Evolutionary conservation across 2,888 invertebrate genomes (phyloP).

Genomic region (Esperia sulphurella): DNA sequence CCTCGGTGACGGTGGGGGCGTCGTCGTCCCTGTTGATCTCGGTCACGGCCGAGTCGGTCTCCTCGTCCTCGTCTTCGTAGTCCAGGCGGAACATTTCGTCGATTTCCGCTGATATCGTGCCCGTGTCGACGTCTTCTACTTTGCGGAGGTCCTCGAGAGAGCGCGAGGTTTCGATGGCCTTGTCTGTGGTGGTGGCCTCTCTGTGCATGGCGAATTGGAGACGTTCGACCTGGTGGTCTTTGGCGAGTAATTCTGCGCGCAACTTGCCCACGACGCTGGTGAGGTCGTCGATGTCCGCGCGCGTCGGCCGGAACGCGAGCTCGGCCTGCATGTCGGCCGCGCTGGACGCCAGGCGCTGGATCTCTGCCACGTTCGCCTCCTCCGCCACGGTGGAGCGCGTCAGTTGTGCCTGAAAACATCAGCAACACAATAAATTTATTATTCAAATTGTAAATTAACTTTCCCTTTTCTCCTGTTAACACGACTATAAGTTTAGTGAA

Average conservation of each 20-base stretch:
- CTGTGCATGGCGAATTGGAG: slow-evolving; percentile 25
- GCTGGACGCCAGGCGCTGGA: slow-evolving; percentile 71
- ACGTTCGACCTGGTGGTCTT: slow-evolving; percentile 33
- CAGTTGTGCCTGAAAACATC: slow-evolving; percentile 50
- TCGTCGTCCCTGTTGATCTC: slow-evolving; percentile 45
- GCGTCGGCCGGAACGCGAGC: slow-evolving; percentile 79
- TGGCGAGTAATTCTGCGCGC: slow-evolving; percentile 43
- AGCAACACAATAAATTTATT: background rate
- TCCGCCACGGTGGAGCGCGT: slow-evolving; percentile 70
- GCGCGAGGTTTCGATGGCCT: slow-evolving; percentile 28
- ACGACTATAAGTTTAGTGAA: too few relatives aligned
- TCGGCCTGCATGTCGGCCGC: slow-evolving; percentile 77
- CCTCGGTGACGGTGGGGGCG: slow-evolving; percentile 5
- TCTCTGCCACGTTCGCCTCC: slow-evolving; percentile 77
- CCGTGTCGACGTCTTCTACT: slow-evolving; percentile 34
- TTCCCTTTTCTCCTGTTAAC: too few relatives aligned
- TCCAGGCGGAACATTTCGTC: slow-evolving; percentile 72
- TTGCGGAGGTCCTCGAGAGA: slow-evolving; percentile 35
- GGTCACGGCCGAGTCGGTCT: slow-evolving; percentile 58
- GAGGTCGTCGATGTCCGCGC: slow-evolving; percentile 78
- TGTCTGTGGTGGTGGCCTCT: slow-evolving; percentile 26
- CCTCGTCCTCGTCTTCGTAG: slow-evolving; percentile 65
- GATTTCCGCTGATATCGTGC: slow-evolving; percentile 63
- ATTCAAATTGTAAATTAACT: background rate
- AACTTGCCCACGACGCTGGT: slow-evolving; percentile 57